Evolutionary conservation across 2,113 vertebrate species (phyloP).

Genomic region (Zootoca vivipara): DNA sequence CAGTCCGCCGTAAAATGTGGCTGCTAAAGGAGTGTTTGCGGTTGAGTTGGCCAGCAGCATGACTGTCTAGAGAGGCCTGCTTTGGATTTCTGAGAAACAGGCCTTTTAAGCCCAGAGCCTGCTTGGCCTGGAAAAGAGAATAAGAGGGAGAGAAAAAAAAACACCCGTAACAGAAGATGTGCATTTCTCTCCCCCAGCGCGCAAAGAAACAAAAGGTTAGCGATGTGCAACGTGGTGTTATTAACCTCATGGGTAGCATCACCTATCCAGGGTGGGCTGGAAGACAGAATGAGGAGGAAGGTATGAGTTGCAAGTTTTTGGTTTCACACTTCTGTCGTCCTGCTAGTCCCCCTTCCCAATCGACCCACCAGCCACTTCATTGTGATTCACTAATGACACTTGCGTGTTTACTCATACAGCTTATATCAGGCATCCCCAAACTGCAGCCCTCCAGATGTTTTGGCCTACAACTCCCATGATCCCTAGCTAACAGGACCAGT

Average conservation of each 20-base stretch:
- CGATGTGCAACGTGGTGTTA: background rate
- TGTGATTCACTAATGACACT: background rate
- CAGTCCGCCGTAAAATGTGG: conserved; percentile 91
- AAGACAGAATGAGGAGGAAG: background rate
- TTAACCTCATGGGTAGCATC: background rate
- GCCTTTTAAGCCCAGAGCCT: conserved; percentile 94
- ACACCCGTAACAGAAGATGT: conserved; percentile 1
- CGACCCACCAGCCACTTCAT: background rate
- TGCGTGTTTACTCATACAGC: background rate
- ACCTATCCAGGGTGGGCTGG: background rate
- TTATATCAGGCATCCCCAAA: no score
- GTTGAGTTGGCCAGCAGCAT: conserved; percentile 91
- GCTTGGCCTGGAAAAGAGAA: conserved; percentile 83
- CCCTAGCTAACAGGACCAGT: no score
- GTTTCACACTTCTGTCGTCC: background rate
- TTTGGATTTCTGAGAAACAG: conserved; percentile 98
- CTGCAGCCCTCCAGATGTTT: no score
- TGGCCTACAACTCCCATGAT: no score
- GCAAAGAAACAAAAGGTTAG: background rate
- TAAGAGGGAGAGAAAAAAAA: background rate
- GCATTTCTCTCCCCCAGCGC: background rate
- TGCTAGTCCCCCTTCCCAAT: background rate
- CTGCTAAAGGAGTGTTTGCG: conserved; percentile 93
- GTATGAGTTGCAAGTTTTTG: background rate
- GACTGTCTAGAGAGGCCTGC: conserved; percentile 97